Evolutionary conservation across 2,797 vertebrate genomes (phyloP), one percentile per base, ranked within the genome.

Genomic region (Takifugu rubripes): DNA sequence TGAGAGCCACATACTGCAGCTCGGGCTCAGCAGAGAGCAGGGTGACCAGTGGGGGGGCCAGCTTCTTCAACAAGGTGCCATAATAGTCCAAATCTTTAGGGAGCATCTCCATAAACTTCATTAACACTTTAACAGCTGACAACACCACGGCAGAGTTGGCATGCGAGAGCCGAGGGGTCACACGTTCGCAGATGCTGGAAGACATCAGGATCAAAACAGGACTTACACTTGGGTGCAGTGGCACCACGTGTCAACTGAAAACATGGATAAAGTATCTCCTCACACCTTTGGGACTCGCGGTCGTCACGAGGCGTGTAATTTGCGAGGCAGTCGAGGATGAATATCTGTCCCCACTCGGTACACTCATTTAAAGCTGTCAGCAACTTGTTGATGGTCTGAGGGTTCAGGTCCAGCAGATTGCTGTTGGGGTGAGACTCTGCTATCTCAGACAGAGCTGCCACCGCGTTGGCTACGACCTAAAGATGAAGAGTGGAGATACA

Each of bases 71-170:
- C 67, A 99, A 78, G 0, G 96, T 98, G 74, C 95, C 92, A 0
- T 98, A 98, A 73, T 98, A 98, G 84, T 99, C 97, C 84, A 98
- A 76, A 72, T 97, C 96, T 88, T 97, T 98, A 0, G 97, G 96
- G 40, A 98, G 81, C 93, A 98, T 95, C 88, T 99, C 96, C 94
- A 97, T 98, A 82, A 99, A 97, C 86, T 98, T 98, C 96, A 99
- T 98, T 64, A 99, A 88, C 63, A 99, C 97, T 79, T 99, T 99
- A 59, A 99, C 97, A 0, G 96, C 96, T 0, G 97, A 99, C 61
- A 98, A 88, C 72, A 98, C 96, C 83, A 98, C 97, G 0, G 97
- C 97, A 0, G 97, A 96, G 90, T 99, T 99, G 83, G 97, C 97
- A 0, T 98, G 96, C 12, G 97, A 98, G 58, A 99, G 92, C 15